Base-by-base conservation (phyloP, 2,113 vertebrate species). In the Zapus hudsonius region DNA sequence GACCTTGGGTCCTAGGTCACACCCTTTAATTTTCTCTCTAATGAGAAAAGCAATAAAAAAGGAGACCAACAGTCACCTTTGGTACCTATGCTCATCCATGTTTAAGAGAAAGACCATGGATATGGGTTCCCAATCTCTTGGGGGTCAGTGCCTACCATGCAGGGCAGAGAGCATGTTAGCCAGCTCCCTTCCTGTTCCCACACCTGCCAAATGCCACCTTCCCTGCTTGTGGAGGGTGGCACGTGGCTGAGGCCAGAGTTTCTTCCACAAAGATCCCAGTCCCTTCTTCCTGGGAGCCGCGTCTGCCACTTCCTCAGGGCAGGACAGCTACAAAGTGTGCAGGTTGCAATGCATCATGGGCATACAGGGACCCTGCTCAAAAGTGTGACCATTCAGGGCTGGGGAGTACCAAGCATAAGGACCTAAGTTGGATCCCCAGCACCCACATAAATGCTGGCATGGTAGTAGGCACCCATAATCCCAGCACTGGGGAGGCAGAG, bases 21-120 rank as follows among this genome's bases (percentile, higher is more conserved):
- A 7, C 40, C 9, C 90, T 79, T 76, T 0, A 0, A 64, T 89
- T 67, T 90, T 85, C 38, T 67, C 82, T 93, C 84, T 87, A 76
- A 87, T 23, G 87, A 95, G 76, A 91, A 94, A 93, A 93, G 87
- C 59, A 79, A 83, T 87, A 91, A 73, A 44, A 74, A 47, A 69
- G 81, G 47, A 84, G 61, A 44, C 25, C 29, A 2, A 15, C 66
- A 52, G 31, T 86, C 89, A 61, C 64, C 36, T 40, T 73, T 29
- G 23, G 44, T 57, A 42, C 47, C 91, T 86, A 84, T 52, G 72
- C 19, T 66, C 33, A 25, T 23, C n/a, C 23, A 0, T 0, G 6
- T 5, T 47, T 83, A 59, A 57, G 79, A 92, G 5, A 67, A 12
- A 87, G 64, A 42, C 52, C 6, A 1, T 44, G 42, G 42, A 42